These are phyloP conservation scores for Xenopus laevis DNA, from an alignment of 2,113 vertebrate species.

Conservation along the genomic window DNA sequence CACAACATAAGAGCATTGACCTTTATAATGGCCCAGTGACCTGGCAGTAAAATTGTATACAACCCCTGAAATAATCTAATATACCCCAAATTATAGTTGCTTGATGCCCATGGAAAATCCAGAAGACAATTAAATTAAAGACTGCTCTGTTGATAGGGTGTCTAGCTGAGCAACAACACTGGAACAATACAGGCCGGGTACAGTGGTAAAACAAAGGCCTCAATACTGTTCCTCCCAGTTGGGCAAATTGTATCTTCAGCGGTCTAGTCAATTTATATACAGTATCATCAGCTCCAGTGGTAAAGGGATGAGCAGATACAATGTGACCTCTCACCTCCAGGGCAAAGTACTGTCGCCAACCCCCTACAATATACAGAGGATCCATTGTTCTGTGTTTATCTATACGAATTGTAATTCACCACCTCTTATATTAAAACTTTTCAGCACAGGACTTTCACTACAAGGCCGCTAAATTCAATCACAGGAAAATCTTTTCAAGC, in stretches of 20 bases:
- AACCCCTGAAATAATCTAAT: too few relatives aligned
- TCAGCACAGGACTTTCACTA: constrained; percentile 1
- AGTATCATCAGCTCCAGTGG: neutral
- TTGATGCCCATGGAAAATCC: too few relatives aligned
- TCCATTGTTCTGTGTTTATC: constrained; percentile 29
- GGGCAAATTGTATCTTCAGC: neutral
- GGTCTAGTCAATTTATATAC: neutral
- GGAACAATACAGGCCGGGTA: neutral
- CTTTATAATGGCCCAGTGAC: too few relatives aligned
- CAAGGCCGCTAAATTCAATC: constrained; percentile 14
- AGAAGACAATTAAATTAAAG: neutral
- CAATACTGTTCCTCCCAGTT: neutral
- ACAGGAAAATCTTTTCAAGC: constrained; percentile 13
- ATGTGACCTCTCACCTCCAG: constrained; percentile 14
- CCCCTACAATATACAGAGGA: constrained; percentile 14
- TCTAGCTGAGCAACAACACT: neutral
- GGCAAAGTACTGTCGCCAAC: constrained; percentile 22
- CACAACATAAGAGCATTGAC: too few relatives aligned
- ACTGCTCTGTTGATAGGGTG: neutral
- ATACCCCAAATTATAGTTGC: too few relatives aligned
- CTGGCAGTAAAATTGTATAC: too few relatives aligned
- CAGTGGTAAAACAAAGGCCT: neutral
- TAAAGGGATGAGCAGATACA: constrained; percentile 12
- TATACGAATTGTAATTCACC: constrained; percentile 17
- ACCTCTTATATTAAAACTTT: constrained; percentile 22